phyloP scores from a whole-genome alignment of 2,888 invertebrate species.

The Alsophila aescularia region DNA sequence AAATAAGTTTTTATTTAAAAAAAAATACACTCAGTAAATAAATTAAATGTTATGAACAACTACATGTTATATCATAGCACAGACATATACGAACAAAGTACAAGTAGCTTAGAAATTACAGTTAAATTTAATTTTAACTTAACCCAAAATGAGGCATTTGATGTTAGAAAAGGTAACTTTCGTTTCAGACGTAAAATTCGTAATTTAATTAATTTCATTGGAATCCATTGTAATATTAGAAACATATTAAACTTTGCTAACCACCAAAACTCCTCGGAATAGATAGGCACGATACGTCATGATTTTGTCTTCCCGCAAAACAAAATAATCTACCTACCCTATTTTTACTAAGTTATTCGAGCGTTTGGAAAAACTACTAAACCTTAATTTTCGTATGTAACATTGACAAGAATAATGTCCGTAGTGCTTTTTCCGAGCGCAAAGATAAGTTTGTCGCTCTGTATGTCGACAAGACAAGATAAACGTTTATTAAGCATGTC shows the following conservation, averaged over 20 bases:
- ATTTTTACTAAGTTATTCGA: not conserved
- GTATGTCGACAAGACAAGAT: conserved; percentile 65
- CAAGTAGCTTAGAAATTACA: too few species aligned
- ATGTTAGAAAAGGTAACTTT: too few species aligned
- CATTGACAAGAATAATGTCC: conserved; percentile 1
- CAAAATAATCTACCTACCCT: conserved; percentile 10
- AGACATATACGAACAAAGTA: too few species aligned
- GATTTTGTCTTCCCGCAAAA: conserved; percentile 13
- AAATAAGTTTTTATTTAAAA: too few species aligned
- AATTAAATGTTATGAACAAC: too few species aligned
- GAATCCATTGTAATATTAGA: too few species aligned
- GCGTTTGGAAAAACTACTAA: not conserved
- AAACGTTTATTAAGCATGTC: conserved; percentile 80
- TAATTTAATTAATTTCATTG: too few species aligned
- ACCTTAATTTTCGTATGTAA: not conserved
- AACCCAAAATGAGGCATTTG: too few species aligned
- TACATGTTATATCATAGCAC: too few species aligned
- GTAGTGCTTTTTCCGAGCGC: conserved; percentile 14
- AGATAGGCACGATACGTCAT: conserved; percentile 27
- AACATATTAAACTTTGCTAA: conserved; percentile 34
- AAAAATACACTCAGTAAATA: too few species aligned
- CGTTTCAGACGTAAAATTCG: too few species aligned
- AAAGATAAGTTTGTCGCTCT: conserved; percentile 42
- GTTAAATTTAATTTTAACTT: too few species aligned
- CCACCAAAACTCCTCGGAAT: conserved; percentile 12